Percentiles rank a stretch among this genome's conserved stretches.
Evolutionary conservation across 2,113 vertebrate species (phyloP).

Genomic region (Chlamydotis undulata): DNA sequence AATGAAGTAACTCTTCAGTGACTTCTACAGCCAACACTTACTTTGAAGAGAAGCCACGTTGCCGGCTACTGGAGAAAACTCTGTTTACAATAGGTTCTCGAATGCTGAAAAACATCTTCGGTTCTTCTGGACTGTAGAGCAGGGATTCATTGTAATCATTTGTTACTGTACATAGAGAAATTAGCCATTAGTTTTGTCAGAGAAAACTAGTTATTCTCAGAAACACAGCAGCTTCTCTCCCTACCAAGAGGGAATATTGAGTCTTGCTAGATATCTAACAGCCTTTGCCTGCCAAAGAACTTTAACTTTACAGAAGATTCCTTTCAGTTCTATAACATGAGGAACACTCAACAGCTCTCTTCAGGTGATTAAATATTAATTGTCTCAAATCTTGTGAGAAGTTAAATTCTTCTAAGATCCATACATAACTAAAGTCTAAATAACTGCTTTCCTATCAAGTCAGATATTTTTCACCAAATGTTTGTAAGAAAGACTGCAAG

Average conservation of each 20-base stretch:
- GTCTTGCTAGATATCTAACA: not conserved
- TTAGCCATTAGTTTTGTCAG: not conserved
- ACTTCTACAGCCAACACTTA: conserved; percentile 70
- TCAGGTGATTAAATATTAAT: not conserved
- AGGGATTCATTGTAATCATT: conserved; percentile 91
- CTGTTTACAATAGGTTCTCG: conserved; percentile 95
- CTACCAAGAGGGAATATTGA: not conserved
- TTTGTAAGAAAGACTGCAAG: not conserved
- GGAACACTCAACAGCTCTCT: not conserved
- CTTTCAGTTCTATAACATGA: not conserved
- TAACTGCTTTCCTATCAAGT: not conserved
- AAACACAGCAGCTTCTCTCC: not conserved
- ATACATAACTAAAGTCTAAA: not conserved
- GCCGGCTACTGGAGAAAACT: conserved; percentile 91
- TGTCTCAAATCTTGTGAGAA: not conserved
- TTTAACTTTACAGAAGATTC: not conserved
- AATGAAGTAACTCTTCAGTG: not conserved
- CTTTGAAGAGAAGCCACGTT: conserved; percentile 92
- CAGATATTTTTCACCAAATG: not conserved
- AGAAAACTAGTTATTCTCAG: not conserved
- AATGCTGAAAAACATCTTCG: conserved; percentile 92
- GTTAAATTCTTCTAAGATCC: not conserved
- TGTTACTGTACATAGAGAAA: conserved; percentile 81
- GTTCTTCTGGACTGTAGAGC: conserved; percentile 90
- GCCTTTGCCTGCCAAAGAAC: not conserved